Evolutionary conservation across 2,797 vertebrate species (phyloP), one percentile per base, ranked within the genome.

Genomic region (Enteromius trimaculatus): DNA sequence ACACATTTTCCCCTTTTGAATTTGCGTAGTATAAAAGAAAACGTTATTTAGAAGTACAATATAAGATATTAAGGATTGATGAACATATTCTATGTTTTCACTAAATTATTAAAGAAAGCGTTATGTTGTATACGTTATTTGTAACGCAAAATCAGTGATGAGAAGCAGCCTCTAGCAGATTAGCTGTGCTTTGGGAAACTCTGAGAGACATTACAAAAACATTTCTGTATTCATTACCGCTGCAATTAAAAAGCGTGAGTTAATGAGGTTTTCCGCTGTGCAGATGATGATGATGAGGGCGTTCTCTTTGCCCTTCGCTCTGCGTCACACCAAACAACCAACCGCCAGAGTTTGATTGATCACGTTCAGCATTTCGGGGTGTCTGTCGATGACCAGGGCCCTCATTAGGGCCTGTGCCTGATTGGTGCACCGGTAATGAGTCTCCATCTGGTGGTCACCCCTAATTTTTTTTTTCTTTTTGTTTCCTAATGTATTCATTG

Each of bases 361-460:
- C 90, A 90, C 90, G 79, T 88, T 94, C 90, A 90, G 37, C 92
- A 87, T 91, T 88, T 87, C 84, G 85, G 65, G 74, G 60, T 84
- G 86, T 89, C 87, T 74, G 79, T 90, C 86, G 86, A 91, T 93
- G 93, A 91, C 93, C 93, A 92, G 89, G 90, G 89, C 90, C 90
- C 93, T 93, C 95, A 95, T 95, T 94, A 96, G 90, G 90, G 89
- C 85, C 84, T 82, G 71, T 75, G 89, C 91, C 92, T 93, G 93
- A 95, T 94, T 95, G 94, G 93, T 90, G 82, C 75, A 82, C 84
- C 77, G 64, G 88, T 95, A 95, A 96, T 95, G 94, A 93, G 82
- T 90, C 92, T 84, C 94, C 94, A 95, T 95, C 94, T 95, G 94
- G 92, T 91, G 83, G 92, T 92, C 89, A 90, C 90, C 91, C 86